Evolutionary conservation across 2,888 invertebrate species (phyloP), one percentile per base, ranked within the genome.

Genomic region (Melitaea athalia): DNA sequence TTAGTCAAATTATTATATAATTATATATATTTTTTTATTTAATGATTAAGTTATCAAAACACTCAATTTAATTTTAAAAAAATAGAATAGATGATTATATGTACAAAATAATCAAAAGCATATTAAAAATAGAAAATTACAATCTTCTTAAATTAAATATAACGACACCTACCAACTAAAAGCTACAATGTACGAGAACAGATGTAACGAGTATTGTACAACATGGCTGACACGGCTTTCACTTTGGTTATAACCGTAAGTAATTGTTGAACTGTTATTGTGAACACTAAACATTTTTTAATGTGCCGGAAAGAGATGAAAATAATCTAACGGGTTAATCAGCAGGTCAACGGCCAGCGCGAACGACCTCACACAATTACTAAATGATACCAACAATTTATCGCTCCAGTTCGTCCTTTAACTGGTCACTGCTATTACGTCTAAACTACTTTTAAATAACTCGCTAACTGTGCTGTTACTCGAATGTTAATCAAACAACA

Each of bases 321-420:
- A n/a, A 47, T 64, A 57, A 45, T 47, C 43, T 66, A 69, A 66
- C 69, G 63, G 24, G 66, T 68, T 67, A 65, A 64, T 57, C 67
- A 72, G 63, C 68, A 69, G 72, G 71, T 70, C 72, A 72, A 72
- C 71, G 67, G 67, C 70, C 65, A 71, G 57, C 59, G 69, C 61
- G 66, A 69, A 69, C 67, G 71, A 72, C 74, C 75, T 74, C 74
- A 67, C 72, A 71, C 70, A 74, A 74, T 71, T 72, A 72, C 70
- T 66, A 68, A 68, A 68, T 72, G 69, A 72, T 73, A 74, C 67
- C 15, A n/a, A 74, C 72, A 72, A 76, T 74, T 77, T 76, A 74
- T 74, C 76, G 76, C 76, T 77, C 78, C 72, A 73, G 70, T 77
- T 72, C 76, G 74, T 70, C 65, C 66, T 68, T 59, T 76, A 72